Evolutionary conservation across 92 coral and sea anemone species (phyloP), one percentile per base, ranked within the genome.

Genomic region (Meandrina meandrites): DNA sequence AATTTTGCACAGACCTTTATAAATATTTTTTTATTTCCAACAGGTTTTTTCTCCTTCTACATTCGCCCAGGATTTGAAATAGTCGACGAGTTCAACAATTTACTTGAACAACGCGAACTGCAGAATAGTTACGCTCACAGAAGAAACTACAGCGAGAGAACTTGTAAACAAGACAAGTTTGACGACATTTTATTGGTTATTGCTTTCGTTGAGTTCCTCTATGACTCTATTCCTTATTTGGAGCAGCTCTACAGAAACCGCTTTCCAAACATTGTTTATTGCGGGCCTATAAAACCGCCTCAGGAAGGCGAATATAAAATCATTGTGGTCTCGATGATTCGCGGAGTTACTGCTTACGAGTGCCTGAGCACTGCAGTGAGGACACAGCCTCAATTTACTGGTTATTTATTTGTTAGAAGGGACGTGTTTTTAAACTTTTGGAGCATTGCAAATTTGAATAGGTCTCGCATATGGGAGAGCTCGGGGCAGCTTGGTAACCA

Each of bases 281-380:
- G 98, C 30, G 94, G 92, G 19, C 89, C 96, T 36, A 66, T 28
- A 5, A 76, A 82, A 47, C 75, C 80, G 12, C 86, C 79, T 35
- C 75, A 81, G 18, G 81, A 76, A 35, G 53, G 66, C n/a, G 74
- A 76, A 12, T 72, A 32, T 31, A 62, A 85, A 1, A 30, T 94
- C 19, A 57, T 94, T 37, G 89, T 87, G 51, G 86, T 78, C 0
- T 79, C 93, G 7, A 70, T 91, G 35, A 80, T 85, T 62, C 98
- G 84, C 27, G 98, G 98, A 8, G 91, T 94, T 0, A 87, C 92
- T 58, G 97, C 92, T 74, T 96, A 96, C 82, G 94, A 92, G 72
- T 96, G 99, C 47, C 88, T 96, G 37, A 91, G 93, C 22, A 80
- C 86, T 54, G 98, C 96, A 2, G 76, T 87, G 37, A 79, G 91